Base-by-base conservation (phyloP, 2,797 vertebrate genomes). In the Cyclura pinguis region DNA sequence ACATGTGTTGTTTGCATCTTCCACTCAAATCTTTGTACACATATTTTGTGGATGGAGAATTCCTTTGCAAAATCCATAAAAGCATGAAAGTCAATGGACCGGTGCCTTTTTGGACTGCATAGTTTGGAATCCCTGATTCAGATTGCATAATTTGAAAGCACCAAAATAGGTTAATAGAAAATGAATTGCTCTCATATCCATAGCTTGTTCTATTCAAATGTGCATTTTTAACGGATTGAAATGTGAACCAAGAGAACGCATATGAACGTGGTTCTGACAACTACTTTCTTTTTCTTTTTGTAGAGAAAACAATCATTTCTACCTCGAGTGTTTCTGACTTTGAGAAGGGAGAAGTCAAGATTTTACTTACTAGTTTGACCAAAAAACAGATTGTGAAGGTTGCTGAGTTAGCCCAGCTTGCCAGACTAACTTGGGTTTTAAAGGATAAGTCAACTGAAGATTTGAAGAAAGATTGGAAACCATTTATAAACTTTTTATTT, bases 331-430 rank as follows among this genome's bases (percentile, higher is more conserved):
- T 22, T 67, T 22, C 22, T 64, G 1, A 32, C 14, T 13, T 22
- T 50, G 29, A n/a, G 29, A 55, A n/a, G 20, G 52, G 52, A 12
- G 52, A 52, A 1, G 52, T 52, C 52, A 52, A 52, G 52, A 52
- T 62, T 64, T 16, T 1, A 91, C 98, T 98, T 97, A 99, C 99
- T 99, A 99, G 97, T 99, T 99, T 47, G 42, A 47, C 42, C 42
- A 47, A 47, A 42, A 47, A 47, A 47, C 4, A 47, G 42, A 47
- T 47, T 47, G 42, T 4, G 42, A 47, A 47, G 4, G 42, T 47
- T 47, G 42, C 42, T 47, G 42, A 47, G 42, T 47, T 47, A 47
- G 42, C 4, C 42, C 4, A 47, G 42, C 42, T 47, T 47, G 42
- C 42, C 42, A 47, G 4, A 47, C 42, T 47, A 47, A 47, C 42